Base-by-base conservation (phyloP, 2,113 vertebrate species). In the Sebastes fasciatus region DNA sequence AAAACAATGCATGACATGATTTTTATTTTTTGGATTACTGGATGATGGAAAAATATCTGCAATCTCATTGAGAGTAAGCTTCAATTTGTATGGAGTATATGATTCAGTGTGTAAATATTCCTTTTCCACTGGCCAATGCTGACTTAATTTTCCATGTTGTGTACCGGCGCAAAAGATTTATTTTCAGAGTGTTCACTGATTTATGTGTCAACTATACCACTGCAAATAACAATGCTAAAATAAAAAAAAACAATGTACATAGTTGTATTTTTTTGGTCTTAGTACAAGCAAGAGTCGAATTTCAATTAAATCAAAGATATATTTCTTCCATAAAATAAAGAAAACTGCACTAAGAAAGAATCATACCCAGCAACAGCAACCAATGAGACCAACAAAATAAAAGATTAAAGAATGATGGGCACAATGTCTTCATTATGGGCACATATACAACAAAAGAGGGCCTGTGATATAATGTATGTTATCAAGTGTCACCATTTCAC, bases 401-500 rank as follows among this genome's bases (percentile, higher is more conserved):
- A 63, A 13, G 26, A 45, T 19, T 48, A 23, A 54, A 72, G 13
- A 52, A 52, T 23, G 16, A 52, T 6, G 8, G 13, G 14, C 2
- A 74, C 8, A 42, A 11, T 42, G 3, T 46, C 12, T 52, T 46
- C 54, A 76, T 58, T 62, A 54, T 43, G 4, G 8, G 4, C 5
- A 64, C 7, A 3, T 52, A 13, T 5, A 43, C 54, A 78, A 69
- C 23, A 42, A 40, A 58, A 73, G 11, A 11, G 8, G 19, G 13
- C 4, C 3, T 43, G 14, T 72, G 16, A 54, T 72, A 60, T 48
- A 34, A 5, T 43, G 48, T 68, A 21, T 26, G 21, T 3, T 17
- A 11, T 57, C 16, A n/a, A 74, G 34, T 43, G 13, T 40, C 49
- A 92, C 87, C 86, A 49, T 63, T 69, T 94, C 95, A 96, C 91